Conservation (phyloP, 2,888 invertebrate species). For the Lasius fuliginosus region DNA sequence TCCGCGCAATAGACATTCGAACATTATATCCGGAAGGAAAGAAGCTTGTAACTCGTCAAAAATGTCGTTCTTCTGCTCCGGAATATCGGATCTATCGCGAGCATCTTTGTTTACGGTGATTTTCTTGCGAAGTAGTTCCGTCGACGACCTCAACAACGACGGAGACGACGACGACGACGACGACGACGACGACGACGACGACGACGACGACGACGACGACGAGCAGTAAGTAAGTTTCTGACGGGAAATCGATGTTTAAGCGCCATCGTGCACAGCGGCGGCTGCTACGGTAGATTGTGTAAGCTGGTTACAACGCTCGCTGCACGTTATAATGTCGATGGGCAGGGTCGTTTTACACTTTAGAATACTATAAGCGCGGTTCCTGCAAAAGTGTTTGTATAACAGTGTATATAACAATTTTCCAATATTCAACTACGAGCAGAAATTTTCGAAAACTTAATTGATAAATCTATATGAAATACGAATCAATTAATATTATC, state of each 20-base stretch:
- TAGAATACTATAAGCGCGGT: constrained; percentile 34
- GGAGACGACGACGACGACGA: not conserved
- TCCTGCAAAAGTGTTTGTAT: constrained; percentile 27
- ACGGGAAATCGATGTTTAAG: constrained; percentile 80
- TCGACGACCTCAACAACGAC: constrained; percentile 25
- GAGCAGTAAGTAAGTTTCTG: constrained; percentile 78
- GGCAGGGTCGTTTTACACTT: constrained; percentile 36
- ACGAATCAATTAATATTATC: not conserved
- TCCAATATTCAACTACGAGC: not conserved
- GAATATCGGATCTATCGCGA: constrained; percentile 52
- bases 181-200: constrained; percentile 58
- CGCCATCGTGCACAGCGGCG: constrained; percentile 75
- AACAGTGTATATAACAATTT: constrained; percentile 18
- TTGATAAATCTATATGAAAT: not conserved
- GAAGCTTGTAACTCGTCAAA: constrained; percentile 11
- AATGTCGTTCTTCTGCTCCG: constrained; percentile 12
- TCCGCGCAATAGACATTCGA: constrained; percentile 13
- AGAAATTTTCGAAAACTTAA: constrained; percentile 12
- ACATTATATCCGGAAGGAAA: constrained; percentile 23
- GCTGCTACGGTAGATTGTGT: constrained; percentile 71
- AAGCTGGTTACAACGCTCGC: constrained; percentile 71
- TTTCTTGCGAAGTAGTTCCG: constrained; percentile 60
- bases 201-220: constrained; percentile 71
- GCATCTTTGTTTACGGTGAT: constrained; percentile 66
- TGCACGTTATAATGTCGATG: constrained; percentile 63